A percentile compares a stretch with the other conserved stretches of the same genome.
Conservation (phyloP, 2,888 invertebrate species). For the Melieria crassipennis region DNA sequence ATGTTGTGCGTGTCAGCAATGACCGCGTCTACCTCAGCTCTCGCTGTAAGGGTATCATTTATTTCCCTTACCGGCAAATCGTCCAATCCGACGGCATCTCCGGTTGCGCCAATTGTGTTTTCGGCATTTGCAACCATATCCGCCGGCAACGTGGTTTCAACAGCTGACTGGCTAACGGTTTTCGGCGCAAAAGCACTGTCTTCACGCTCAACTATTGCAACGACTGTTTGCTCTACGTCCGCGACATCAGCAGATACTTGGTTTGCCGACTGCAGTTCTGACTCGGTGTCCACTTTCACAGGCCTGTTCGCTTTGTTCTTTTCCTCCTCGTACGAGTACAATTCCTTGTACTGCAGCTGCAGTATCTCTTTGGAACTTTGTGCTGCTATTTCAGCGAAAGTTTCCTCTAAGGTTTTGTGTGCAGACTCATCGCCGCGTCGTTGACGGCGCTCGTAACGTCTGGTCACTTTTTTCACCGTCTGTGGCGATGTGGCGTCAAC, state of each 20-base stretch:
- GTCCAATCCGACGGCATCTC: too few relatives aligned
- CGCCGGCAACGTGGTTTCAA: background rate
- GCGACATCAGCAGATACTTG: too few relatives aligned
- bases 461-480: constrained; percentile 36
- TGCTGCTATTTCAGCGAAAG: constrained; percentile 48
- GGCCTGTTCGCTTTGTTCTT: constrained; percentile 1
- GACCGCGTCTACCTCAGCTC: background rate
- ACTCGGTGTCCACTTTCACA: too few relatives aligned
- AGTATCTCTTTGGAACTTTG: constrained; percentile 45
- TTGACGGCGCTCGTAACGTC: constrained; percentile 45
- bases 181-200: background rate
- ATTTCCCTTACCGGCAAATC: too few relatives aligned
- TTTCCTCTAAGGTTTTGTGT: constrained; percentile 47
- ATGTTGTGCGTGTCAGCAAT: background rate
- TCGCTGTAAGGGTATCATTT: too few relatives aligned
- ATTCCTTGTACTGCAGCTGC: constrained; percentile 35
- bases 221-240: too few relatives aligned
- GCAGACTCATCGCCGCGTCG: constrained; percentile 39
- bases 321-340: background rate
- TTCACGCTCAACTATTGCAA: too few relatives aligned
- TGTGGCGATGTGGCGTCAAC: constrained; percentile 37
- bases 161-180: background rate
- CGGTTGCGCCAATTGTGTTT: background rate
- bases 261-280: too few relatives aligned
- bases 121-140: background rate